phyloP scores from a whole-genome alignment of 2,888 invertebrate species.

The Zhengitettix transpicula region DNA sequence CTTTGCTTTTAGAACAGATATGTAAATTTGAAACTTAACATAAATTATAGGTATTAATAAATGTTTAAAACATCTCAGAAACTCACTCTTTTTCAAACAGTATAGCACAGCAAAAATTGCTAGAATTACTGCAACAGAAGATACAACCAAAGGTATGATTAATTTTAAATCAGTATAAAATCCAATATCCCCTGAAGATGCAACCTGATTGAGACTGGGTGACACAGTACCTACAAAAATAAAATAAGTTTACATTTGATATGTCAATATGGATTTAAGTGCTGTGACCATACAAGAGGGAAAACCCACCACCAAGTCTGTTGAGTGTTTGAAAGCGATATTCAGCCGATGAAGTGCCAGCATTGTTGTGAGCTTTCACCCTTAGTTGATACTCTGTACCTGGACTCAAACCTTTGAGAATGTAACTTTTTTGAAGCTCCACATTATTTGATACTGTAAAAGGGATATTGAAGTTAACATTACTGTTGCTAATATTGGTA shows the following conservation, averaged over 20 bases:
- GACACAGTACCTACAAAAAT: neutral
- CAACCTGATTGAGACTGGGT: neutral
- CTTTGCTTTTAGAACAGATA: neutral
- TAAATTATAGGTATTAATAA: neutral
- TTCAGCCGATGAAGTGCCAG: slow-evolving; percentile 40
- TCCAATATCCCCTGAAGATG: neutral
- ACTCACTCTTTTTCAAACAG: neutral
- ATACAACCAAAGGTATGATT: neutral
- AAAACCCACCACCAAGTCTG: slow-evolving; percentile 7
- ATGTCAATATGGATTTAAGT: no score
- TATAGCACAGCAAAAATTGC: neutral
- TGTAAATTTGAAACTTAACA: neutral
- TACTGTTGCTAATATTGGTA: no score
- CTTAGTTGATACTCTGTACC: slow-evolving; percentile 33
- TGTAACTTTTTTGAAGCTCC: slow-evolving; percentile 27
- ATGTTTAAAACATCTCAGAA: neutral
- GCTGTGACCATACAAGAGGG: no score
- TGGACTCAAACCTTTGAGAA: slow-evolving; percentile 32
- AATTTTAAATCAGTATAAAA: neutral
- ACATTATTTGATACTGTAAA: slow-evolving; percentile 31
- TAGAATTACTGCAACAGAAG: neutral
- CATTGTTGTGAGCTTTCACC: slow-evolving; percentile 43
- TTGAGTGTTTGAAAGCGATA: slow-evolving; percentile 39
- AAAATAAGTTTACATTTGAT: neutral
- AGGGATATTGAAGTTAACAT: neutral